These are phyloP conservation scores for Atethmia centrago DNA, from an alignment of 2,888 invertebrate species.

Conservation along the genomic window DNA sequence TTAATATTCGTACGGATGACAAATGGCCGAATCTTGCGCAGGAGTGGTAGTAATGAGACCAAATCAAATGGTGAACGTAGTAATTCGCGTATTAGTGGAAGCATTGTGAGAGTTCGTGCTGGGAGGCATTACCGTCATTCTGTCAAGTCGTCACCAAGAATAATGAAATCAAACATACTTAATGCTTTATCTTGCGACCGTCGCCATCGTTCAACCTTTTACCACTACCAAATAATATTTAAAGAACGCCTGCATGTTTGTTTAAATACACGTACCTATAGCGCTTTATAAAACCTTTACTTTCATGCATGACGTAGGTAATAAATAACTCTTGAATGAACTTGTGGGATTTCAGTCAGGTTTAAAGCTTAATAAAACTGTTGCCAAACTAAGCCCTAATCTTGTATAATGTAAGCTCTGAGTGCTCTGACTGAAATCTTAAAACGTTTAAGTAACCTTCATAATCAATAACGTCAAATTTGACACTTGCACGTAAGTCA, in stretches of 20 bases:
- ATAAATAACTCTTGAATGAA: background rate
- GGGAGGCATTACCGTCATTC: constrained; percentile 69
- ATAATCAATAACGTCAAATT: background rate
- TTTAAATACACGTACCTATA: constrained; percentile 3
- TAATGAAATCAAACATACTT: constrained; percentile 58
- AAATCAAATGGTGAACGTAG: constrained; percentile 81
- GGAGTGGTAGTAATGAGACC: constrained; percentile 77
- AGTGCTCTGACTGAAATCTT: background rate
- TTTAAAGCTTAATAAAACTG: background rate
- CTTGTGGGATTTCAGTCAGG: background rate
- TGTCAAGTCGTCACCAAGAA: constrained; percentile 52
- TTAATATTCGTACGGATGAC: constrained; percentile 86
- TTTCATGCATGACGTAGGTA: constrained; percentile 7
- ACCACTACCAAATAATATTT: constrained; percentile 9
- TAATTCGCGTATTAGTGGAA: constrained; percentile 83
- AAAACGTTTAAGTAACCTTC: no score
- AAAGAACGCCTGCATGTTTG: constrained; percentile 6
- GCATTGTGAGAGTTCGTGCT: constrained; percentile 73
- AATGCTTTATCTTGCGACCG: constrained; percentile 45
- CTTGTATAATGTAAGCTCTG: background rate
- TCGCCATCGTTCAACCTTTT: constrained; percentile 26
- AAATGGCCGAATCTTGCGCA: constrained; percentile 83
- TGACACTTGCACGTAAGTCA: background rate
- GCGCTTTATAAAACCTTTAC: background rate
- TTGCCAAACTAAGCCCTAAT: background rate